Base-by-base conservation (phyloP, 2,888 invertebrate species). In the Thyatira batis region DNA sequence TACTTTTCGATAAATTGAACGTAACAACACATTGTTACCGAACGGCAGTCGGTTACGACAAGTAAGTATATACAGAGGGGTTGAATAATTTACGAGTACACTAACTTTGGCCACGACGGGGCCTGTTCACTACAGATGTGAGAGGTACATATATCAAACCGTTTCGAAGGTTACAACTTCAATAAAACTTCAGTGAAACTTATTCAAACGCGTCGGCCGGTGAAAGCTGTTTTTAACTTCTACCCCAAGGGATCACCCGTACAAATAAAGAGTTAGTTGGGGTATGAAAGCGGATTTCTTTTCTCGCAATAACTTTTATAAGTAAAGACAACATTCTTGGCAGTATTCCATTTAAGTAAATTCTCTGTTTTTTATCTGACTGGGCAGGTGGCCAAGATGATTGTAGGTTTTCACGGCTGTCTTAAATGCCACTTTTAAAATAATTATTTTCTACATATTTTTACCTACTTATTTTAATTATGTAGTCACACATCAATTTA, bases 1-100 rank as follows among this genome's bases (percentile, higher is more conserved):
- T 43, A 39, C 43, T 27, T 50, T 50, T 39, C 21, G n/a, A 39
- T 39, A 50, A 30, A 30, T 33, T 13, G 13, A 23, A 39, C 39
- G 21, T 30, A 69, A 63, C 63, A 71, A 67, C 71, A 75, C 68
- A 79, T 70, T 73, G 74, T 77, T 78, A 71, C 63, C 66, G 65
- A 78, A 78, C 80, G 73, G 66, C 80, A 84, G 76, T 79, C 76
- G 76, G 73, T 69, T 70, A 72, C 80, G 81, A 85, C 80, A 80
- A 77, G 78, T 76, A 80, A 73, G 76, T 84, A 76, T 80, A 80
- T 79, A 77, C 76, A 76, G 78, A 82, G 75, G 82, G 84, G 84
- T 80, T 89, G 89, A 89, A 89, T 89, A 89, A 89, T 89, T 89
- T 89, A 89, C 87, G 89, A 87, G 78, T 86, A 84, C 82, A 83